These are phyloP conservation scores for Whitmania pigra DNA, from an alignment of 1,140 invertebrate genomes.

Conservation along the genomic window DNA sequence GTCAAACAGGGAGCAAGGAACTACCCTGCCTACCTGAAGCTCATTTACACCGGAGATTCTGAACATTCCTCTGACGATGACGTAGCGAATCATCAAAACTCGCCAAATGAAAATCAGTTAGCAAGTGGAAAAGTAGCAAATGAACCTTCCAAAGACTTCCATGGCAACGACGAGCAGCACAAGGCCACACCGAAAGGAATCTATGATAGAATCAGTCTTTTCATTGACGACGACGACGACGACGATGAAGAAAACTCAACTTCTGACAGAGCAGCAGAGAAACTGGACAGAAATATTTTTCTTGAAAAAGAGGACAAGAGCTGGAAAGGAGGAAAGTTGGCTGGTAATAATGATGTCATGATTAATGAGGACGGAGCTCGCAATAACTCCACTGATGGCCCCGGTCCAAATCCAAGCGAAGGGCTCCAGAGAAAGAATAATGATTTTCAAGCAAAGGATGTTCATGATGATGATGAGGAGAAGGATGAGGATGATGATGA, in stretches of 20 bases:
- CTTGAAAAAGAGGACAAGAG: background rate
- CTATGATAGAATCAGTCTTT: background rate
- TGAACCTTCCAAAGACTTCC: background rate
- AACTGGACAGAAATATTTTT: background rate
- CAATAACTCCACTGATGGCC: background rate
- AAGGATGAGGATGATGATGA: background rate
- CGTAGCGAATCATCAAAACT: background rate
- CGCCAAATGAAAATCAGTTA: background rate
- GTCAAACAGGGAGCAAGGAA: slow-evolving; percentile 20
- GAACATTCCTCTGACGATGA: slow-evolving; percentile 20
- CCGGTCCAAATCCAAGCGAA: background rate
- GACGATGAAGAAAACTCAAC: background rate
- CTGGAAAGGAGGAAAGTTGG: background rate
- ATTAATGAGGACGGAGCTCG: background rate
- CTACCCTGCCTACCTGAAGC: slow-evolving; percentile 24
- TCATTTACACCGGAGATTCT: slow-evolving; percentile 22
- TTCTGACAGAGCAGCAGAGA: background rate
- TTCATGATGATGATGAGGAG: too few relatives aligned
- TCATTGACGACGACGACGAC: slow-evolving; percentile 7
- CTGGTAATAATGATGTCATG: background rate
- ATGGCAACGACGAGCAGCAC: background rate
- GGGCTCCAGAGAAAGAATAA: too few relatives aligned
- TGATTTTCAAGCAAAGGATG: too few relatives aligned
- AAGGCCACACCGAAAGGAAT: background rate
- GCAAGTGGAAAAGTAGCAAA: background rate